Evolutionary conservation across 2,113 vertebrate genomes (phyloP), one percentile per base, ranked within the genome.

Genomic region (Odocoileus hemionus): DNA sequence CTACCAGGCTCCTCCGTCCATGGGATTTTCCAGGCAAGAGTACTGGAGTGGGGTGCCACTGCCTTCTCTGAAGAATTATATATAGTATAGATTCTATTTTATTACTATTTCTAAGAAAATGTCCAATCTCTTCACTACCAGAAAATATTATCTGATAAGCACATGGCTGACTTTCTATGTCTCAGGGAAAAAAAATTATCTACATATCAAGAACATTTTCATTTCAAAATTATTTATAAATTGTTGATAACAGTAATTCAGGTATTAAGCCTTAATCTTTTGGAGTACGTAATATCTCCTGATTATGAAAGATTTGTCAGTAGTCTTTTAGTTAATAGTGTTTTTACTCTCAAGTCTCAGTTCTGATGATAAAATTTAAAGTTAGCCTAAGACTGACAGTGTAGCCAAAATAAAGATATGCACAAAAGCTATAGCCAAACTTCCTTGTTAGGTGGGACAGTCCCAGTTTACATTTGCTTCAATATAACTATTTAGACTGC

Each of bases 51-150:
- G 52, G 16, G 6, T 54, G 16, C 52, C 16, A 54, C 2, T 54
- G 47, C 47, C 47, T 50, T 50, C 47, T 50, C 47, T 1, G 47
- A 50, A 13, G 47, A 50, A 50, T 50, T 50, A 50, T 50, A 52
- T 52, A 54, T 54, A 43, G 36, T 26, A 43, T 0, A 95, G 47
- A 58, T 60, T 45, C 50, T 87, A 91, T 47, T 61, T 86, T 58
- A 74, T 64, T 86, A 76, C 21, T 85, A 47, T 54, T 85, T 97
- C 36, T 57, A 92, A 86, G 80, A 91, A 94, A 94, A 94, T 19
- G 52, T 93, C 21, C 52, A 43, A 45, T 88, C 16, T 93, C 92
- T 93, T 88, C 64, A 87, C 52, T 91, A 70, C 25, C 67, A 90
- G 79, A 89, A 60, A 86, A 33, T 86, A 92, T 50, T 86, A 86